Base-by-base conservation (phyloP, 2,888 invertebrate genomes). In the Galerucella pusilla region DNA sequence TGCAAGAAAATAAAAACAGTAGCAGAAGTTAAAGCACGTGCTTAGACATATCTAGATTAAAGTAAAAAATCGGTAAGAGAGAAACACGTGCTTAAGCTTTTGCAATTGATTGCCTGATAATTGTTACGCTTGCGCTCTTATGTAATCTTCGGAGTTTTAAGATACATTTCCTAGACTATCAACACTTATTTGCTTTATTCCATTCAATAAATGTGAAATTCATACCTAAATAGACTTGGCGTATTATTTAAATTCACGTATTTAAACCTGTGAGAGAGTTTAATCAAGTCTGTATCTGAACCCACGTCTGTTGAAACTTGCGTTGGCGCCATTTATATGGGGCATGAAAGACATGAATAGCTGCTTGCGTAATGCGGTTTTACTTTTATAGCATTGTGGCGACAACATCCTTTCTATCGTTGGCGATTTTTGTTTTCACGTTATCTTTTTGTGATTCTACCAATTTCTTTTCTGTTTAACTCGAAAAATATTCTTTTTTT, bases 281-380 rank as follows among this genome's bases (percentile, higher is more conserved):
- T 46, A 42, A 63, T 28, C 66, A 52, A 64, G 42, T 57, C 66
- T 66, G 72, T 49, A 66, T 72, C 66, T 12, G 60, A 20, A 46
- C 75, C 75, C 75, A 76, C 75, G 73, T 76, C 67, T 70, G 67
- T 67, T 64, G 59, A 76, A 71, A 73, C 66, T 73, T 69, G 75
- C 75, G 75, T 76, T 76, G 75, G 75, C 75, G 75, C 75, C 73
- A 68, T 71, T 70, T 61, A 74, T 76, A 76, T 76, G 69, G 66
- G 72, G 75, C 70, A 57, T 73, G 73, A 76, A 75, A 71, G 75
- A 61, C 67, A 71, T 67, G 71, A 71, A 71, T 65, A 65, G 57
- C 59, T 67, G 71, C 70, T 70, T 73, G 70, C 68, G 73, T 73
- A 76, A 65, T 52, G 42, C 42, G 70, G 66, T 70, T 71, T 67